Percentiles rank a stretch among this genome's conserved stretches.
phyloP scores from a whole-genome alignment of 2,797 vertebrate species.

The Champsocephalus gunnari region DNA sequence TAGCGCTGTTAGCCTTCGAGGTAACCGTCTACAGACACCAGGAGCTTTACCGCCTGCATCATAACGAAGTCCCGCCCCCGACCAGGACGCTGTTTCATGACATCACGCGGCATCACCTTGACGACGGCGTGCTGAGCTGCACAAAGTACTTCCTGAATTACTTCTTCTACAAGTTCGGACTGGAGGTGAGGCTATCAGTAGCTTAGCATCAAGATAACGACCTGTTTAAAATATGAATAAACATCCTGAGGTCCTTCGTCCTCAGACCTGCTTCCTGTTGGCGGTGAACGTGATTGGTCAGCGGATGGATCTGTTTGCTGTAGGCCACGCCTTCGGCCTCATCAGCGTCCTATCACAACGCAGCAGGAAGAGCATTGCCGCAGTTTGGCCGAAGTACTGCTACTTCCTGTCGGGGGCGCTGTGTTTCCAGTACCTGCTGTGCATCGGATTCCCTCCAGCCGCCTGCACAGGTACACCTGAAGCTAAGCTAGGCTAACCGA shows the following conservation, averaged over 20 bases:
- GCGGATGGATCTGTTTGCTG: slow-evolving; percentile 95
- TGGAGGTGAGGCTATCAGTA: slow-evolving; percentile 85
- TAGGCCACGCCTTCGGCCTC: slow-evolving; percentile 91
- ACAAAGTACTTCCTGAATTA: slow-evolving; percentile 96
- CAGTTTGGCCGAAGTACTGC: slow-evolving; percentile 93
- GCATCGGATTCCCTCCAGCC: slow-evolving; percentile 93
- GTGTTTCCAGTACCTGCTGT: slow-evolving; percentile 93
- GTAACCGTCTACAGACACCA: slow-evolving; percentile 95
- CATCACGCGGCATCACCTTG: slow-evolving; percentile 91
- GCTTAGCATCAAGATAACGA: background rate
- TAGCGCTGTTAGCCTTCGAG: slow-evolving; percentile 94
- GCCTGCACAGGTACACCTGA: slow-evolving; percentile 88
- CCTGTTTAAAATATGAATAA: background rate
- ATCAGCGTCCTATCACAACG: slow-evolving; percentile 90
- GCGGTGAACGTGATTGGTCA: slow-evolving; percentile 95
- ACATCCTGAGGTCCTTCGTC: background rate
- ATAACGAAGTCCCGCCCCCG: slow-evolving; percentile 87
- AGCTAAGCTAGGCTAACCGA: background rate
- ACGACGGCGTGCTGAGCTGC: slow-evolving; percentile 90
- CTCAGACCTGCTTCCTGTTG: slow-evolving; percentile 93
- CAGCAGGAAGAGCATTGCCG: slow-evolving; percentile 90
- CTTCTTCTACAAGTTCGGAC: slow-evolving; percentile 97
- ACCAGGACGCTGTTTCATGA: slow-evolving; percentile 93
- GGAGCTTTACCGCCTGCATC: slow-evolving; percentile 90
- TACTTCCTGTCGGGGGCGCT: slow-evolving; percentile 92